Evolutionary conservation across 2,113 vertebrate genomes (phyloP).

Genomic region (Saguinus midas): DNA sequence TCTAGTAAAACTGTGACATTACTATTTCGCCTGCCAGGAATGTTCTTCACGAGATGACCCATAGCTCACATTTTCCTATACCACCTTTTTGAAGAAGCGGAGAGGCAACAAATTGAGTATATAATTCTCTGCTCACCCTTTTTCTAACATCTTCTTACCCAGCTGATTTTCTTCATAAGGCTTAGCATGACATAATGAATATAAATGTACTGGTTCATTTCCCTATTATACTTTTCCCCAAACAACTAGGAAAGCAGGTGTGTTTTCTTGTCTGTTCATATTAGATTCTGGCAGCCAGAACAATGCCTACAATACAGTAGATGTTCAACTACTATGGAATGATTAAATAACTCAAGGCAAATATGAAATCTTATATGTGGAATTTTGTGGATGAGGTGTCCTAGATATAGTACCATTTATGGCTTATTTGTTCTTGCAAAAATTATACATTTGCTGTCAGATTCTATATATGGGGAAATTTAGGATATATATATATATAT

Average conservation of each 20-base stretch:
- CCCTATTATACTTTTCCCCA: neutral
- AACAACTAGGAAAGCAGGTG: neutral
- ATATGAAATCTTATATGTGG: neutral
- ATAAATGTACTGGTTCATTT: neutral
- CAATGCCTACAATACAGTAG: neutral
- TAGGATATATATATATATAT: neutral
- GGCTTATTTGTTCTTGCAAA: neutral
- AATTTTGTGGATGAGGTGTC: neutral
- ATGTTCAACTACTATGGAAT: neutral
- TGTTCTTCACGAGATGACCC: neutral
- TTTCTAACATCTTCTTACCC: neutral
- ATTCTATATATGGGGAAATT: neutral
- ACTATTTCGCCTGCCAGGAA: neutral
- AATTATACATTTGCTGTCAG: neutral
- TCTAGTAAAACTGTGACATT: neutral
- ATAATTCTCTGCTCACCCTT: neutral
- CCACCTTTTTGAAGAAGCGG: neutral
- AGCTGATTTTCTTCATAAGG: neutral
- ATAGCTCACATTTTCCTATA: neutral
- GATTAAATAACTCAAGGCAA: conserved; percentile 13
- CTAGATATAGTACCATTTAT: neutral
- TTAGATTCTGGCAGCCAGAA: neutral
- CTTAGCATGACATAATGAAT: neutral
- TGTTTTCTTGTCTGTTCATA: neutral
- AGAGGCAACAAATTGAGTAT: neutral